Base-by-base conservation (phyloP, 2,113 vertebrate species). In the Elachura formosa region DNA sequence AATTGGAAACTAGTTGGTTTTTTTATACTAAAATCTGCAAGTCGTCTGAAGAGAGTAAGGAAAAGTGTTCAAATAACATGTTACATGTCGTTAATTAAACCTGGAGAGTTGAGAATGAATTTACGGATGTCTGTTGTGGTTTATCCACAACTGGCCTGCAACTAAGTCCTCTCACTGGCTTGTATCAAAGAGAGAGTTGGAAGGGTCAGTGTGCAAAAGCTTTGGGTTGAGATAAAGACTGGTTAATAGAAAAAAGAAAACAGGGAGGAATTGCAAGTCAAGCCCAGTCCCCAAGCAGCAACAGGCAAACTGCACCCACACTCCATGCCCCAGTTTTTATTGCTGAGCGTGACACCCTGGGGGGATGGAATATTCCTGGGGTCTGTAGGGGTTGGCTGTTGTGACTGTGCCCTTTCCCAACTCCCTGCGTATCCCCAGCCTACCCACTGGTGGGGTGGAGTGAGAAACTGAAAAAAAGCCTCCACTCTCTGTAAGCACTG, bases 381-480 rank as follows among this genome's bases (percentile, higher is more conserved):
- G 18, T 64, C 10, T 43, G 6, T 11, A 19, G 28, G 54, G 52
- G 1, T 48, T 34, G 31, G 20, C 5, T 55, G 9, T 31, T 54
- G 34, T 2, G 0, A 4, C 36, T 28, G 6, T 45, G 51, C 46
- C 67, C 14, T 25, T 29, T 71, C 22, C 34, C 19, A 49, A 0
- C 9, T 12, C 7, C 7, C 2, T 72, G 43, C n/a, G 25, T 22
- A 29, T 41, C 18, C 38, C 11, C 38, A 52, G 9, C 46, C 24
- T 23, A 0, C 21, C 63, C 1, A 0, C 58, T 59, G 41, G 10
- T 10, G 22, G 16, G 5, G 5, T 12, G 6, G 9, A 3, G 6
- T 61, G 29, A 63, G 73, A 10, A 54, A 29, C 68, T 73, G 59
- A 21, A 68, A 46, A 40, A 43, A 40, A 41, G 3, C n/a, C 6